These are phyloP conservation scores for Drosophila buzzatii DNA, from an alignment of 2,888 invertebrate species.

Conservation along the genomic window DNA sequence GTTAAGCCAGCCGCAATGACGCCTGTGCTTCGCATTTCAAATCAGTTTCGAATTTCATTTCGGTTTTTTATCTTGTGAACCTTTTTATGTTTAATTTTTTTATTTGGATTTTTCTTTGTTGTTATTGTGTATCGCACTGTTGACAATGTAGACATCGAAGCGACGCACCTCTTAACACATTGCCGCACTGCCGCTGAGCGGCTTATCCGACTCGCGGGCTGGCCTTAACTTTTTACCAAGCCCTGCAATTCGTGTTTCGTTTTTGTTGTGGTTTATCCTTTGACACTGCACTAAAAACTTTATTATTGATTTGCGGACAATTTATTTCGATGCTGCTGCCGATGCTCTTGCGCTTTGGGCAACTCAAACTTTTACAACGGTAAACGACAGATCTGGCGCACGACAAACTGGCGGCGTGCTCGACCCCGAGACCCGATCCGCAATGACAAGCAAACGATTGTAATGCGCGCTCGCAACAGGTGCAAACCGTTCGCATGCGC, in stretches of 20 bases:
- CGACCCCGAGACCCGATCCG: slow-evolving; percentile 61
- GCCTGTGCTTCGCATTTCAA: slow-evolving; percentile 67
- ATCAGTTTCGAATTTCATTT: slow-evolving; percentile 69
- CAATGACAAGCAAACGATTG: slow-evolving; percentile 23
- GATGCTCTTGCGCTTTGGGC: slow-evolving; percentile 45
- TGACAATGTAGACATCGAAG: slow-evolving; percentile 64
- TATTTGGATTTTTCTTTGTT: slow-evolving; percentile 5
- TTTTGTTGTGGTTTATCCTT: slow-evolving; percentile 41
- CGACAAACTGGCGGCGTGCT: slow-evolving; percentile 59
- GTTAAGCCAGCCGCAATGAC: slow-evolving; percentile 57
- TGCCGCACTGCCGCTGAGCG: slow-evolving; percentile 29
- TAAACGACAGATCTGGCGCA: slow-evolving; percentile 78
- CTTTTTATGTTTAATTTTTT: slow-evolving; percentile 31
- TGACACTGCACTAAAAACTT: slow-evolving; percentile 23
- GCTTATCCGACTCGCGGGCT: slow-evolving; percentile 40
- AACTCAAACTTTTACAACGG: slow-evolving; percentile 51
- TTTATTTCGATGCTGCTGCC: slow-evolving; percentile 21
- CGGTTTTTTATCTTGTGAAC: slow-evolving; percentile 42
- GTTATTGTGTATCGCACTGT: slow-evolving; percentile 57
- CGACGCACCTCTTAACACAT: slow-evolving; percentile 76
- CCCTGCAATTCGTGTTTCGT: slow-evolving; percentile 14
- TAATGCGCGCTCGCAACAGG: slow-evolving; percentile 72
- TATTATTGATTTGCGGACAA: slow-evolving; percentile 7
- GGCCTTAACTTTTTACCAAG: slow-evolving; percentile 16
- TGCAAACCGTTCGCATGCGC: slow-evolving; percentile 84